phyloP scores from a whole-genome alignment of 2,888 invertebrate species.

The Pyrocoelia pectoralis region DNA sequence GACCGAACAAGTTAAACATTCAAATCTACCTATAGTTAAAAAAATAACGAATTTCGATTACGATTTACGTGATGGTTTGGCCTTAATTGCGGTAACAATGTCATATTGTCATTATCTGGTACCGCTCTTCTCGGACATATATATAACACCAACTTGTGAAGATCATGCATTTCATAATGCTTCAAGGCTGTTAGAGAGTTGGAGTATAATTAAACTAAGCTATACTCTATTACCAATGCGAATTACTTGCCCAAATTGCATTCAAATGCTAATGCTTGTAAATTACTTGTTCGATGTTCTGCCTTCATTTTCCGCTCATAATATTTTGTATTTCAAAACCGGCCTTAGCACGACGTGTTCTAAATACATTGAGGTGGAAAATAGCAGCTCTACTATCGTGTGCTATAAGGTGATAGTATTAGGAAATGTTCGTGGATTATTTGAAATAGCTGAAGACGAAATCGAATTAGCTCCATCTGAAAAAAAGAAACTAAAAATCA shows the following conservation, averaged over 20 bases:
- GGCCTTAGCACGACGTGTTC: conserved; percentile 60
- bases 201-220: conserved; percentile 64
- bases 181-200: conserved; percentile 63
- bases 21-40: conserved; percentile 48
- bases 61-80: conserved; percentile 66
- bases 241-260: conserved; percentile 63
- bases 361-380: conserved; percentile 58
- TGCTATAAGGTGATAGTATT: conserved; percentile 49
- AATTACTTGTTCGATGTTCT: conserved; percentile 63
- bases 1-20: conserved; percentile 45
- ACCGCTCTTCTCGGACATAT: conserved; percentile 60
- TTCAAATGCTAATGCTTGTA: conserved; percentile 68
- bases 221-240: conserved; percentile 64
- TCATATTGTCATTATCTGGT: conserved; percentile 67
- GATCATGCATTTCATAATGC: conserved; percentile 67
- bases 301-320: conserved; percentile 63
- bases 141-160: conserved; percentile 54
- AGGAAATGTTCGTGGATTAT: conserved; percentile 45
- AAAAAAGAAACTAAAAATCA: conserved; percentile 38
- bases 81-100: conserved; percentile 64
- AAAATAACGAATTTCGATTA: conserved; percentile 60
- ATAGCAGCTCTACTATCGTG: conserved; percentile 46
- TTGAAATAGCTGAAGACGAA: conserved; percentile 29
- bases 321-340: conserved; percentile 60
- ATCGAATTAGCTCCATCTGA: conserved; percentile 35